Percentiles rank a stretch among this genome's conserved stretches.
phyloP scores from a whole-genome alignment of 2,113 vertebrate genomes.

The Lates calcarifer region DNA sequence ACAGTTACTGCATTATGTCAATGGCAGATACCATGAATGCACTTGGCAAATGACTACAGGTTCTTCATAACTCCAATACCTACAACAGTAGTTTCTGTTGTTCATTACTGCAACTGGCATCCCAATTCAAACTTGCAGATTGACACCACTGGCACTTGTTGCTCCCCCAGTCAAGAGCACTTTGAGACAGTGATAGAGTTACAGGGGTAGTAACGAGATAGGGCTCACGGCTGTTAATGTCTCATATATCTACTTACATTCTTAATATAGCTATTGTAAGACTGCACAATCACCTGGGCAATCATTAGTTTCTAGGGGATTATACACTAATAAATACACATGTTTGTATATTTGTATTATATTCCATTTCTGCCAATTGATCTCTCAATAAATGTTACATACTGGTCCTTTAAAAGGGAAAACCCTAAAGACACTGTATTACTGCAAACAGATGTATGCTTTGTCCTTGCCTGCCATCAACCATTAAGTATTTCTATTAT shows the following conservation, averaged over 20 bases:
- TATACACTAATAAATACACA: too few relatives aligned
- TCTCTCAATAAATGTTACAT: too few relatives aligned
- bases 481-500: too few relatives aligned
- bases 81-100: neutral
- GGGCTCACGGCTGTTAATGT: neutral
- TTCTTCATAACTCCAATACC: neutral
- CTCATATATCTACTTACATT: slow-evolving; percentile 9
- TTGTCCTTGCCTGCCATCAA: too few relatives aligned
- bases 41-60: neutral
- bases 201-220: slow-evolving; percentile 19
- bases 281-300: neutral
- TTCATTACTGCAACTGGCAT: neutral
- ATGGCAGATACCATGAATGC: too few relatives aligned
- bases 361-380: too few relatives aligned
- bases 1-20: neutral
- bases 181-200: slow-evolving; percentile 2
- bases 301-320: too few relatives aligned
- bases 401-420: too few relatives aligned
- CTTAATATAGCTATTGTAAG: neutral
- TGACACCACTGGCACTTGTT: too few relatives aligned
- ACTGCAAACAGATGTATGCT: too few relatives aligned
- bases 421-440: too few relatives aligned
- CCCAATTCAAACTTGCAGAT: neutral
- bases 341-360: too few relatives aligned
- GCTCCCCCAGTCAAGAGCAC: neutral